phyloP scores from a whole-genome alignment of 1,140 invertebrate genomes.

The Cepaea nemoralis region DNA sequence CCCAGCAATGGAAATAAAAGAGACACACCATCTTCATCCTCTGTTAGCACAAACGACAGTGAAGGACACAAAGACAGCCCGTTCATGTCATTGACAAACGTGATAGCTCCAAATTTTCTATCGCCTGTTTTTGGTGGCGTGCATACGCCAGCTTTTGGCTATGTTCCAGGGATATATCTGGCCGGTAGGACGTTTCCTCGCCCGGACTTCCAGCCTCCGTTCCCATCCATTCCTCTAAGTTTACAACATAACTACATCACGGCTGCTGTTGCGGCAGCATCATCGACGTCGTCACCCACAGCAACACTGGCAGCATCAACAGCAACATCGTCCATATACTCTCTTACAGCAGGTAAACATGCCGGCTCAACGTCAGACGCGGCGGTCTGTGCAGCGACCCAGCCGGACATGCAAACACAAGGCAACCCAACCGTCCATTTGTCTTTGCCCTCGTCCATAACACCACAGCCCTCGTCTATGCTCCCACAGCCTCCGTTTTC shows the following conservation, averaged over 20 bases:
- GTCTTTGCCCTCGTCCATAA: not conserved
- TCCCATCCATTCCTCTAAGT: constrained; percentile 40
- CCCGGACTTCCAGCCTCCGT: constrained; percentile 33
- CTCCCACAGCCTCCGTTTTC: too few relatives aligned
- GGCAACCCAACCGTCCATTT: not conserved
- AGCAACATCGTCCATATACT: not conserved
- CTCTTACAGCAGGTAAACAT: not conserved
- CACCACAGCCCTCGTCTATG: constrained; percentile 17
- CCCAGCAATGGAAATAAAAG: constrained; percentile 7
- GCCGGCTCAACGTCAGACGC: not conserved
- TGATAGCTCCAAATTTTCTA: constrained; percentile 67
- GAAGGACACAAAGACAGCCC: constrained; percentile 40
- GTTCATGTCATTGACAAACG: constrained; percentile 35
- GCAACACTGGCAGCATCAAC: not conserved
- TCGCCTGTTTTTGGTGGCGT: constrained; percentile 55
- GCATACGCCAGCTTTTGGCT: constrained; percentile 33
- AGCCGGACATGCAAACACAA: not conserved
- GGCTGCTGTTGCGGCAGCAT: constrained; percentile 20
- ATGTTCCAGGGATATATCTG: constrained; percentile 40
- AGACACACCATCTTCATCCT: constrained; percentile 5
- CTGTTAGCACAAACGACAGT: constrained; percentile 44
- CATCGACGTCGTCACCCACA: not conserved
- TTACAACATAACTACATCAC: constrained; percentile 35
- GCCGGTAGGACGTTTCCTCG: constrained; percentile 5
- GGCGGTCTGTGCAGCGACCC: not conserved